Evolutionary conservation across 2,797 vertebrate genomes (phyloP).

Genomic region (Sebastolobus altivelis): DNA sequence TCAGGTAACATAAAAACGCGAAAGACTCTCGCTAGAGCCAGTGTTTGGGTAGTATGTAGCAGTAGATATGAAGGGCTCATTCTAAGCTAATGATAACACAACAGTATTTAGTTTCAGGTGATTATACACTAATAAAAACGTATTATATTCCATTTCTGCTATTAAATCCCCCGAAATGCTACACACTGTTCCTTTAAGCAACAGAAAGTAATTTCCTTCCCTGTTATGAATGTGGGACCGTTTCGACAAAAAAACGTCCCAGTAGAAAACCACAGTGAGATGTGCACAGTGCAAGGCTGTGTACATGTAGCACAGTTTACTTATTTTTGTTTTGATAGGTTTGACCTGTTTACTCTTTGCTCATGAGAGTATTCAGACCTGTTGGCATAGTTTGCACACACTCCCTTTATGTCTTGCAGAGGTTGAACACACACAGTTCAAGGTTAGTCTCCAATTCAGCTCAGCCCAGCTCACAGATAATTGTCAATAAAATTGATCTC

Average conservation of each 20-base stretch:
- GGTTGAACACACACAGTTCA: slow-evolving; percentile 73
- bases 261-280: not conserved
- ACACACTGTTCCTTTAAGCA: not conserved
- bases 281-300: not conserved
- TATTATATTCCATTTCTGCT: no score
- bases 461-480: slow-evolving; percentile 75
- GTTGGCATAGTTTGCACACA: slow-evolving; percentile 36
- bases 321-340: slow-evolving; percentile 17
- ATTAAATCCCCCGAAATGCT: not conserved
- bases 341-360: slow-evolving; percentile 41
- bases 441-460: slow-evolving; percentile 72
- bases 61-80: no score
- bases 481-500: slow-evolving; percentile 82
- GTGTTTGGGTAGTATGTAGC: no score
- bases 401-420: slow-evolving; percentile 47
- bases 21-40: no score
- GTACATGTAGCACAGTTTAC: slow-evolving; percentile 19
- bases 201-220: not conserved
- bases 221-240: not conserved
- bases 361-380: slow-evolving; percentile 47
- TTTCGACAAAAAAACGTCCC: not conserved
- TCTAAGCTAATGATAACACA: no score
- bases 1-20: no score
- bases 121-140: no score
- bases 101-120: no score